Conservation (phyloP, 2,888 invertebrate genomes). For the Rhaphigaster nebulosa region DNA sequence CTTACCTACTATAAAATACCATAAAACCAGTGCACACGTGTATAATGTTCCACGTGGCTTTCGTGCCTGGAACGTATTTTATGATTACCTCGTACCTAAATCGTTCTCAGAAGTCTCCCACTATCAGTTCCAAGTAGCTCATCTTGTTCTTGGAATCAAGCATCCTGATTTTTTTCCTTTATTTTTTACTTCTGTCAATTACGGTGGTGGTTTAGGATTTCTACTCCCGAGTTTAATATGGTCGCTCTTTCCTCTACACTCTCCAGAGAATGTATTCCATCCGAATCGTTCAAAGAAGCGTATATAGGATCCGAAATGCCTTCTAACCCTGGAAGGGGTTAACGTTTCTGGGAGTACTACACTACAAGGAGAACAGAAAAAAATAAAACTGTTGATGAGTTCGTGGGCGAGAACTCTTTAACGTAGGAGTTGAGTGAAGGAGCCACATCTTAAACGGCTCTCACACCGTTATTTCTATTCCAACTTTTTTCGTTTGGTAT, state of each 20-base stretch:
- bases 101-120: background rate
- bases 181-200: background rate
- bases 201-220: background rate
- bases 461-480: background rate
- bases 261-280: background rate
- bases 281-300: background rate
- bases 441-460: background rate
- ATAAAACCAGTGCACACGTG: no score
- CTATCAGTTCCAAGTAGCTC: slow-evolving; percentile 10
- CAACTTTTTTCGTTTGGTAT: background rate
- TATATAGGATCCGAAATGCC: background rate
- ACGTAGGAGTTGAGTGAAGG: slow-evolving; percentile 28
- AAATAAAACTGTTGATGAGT: slow-evolving; percentile 17
- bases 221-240: background rate
- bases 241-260: background rate
- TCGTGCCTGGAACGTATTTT: background rate
- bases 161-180: background rate
- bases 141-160: background rate
- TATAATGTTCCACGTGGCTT: background rate
- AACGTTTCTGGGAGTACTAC: background rate
- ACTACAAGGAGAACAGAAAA: background rate
- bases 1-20: no score
- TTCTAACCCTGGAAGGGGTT: background rate
- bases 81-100: background rate
- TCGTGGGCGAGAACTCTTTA: background rate